Conservation (phyloP, 2,797 vertebrate species). For the Sylvia borin region DNA sequence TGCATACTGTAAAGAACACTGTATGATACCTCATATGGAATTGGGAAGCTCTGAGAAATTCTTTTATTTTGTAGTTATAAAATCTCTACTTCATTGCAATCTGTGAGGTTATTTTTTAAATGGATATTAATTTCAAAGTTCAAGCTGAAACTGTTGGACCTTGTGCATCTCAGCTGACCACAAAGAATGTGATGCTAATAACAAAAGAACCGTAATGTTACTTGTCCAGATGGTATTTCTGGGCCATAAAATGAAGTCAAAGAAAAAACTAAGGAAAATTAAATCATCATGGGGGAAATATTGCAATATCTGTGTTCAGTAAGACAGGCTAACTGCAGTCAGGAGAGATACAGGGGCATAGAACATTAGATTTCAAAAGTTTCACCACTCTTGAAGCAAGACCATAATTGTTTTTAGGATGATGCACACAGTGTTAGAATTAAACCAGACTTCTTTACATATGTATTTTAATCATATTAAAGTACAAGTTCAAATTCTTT, state of each 20-base stretch:
- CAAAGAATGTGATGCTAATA: not conserved
- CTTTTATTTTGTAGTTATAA: not conserved
- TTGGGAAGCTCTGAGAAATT: not conserved
- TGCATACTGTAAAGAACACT: not conserved
- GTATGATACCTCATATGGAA: not conserved
- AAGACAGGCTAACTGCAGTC: not conserved
- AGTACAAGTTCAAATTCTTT: not conserved
- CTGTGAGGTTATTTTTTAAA: not conserved
- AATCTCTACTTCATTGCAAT: not conserved
- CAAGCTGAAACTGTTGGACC: not conserved
- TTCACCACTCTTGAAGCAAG: not conserved
- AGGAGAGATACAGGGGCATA: not conserved
- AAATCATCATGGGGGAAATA: not conserved
- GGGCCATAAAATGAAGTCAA: not conserved
- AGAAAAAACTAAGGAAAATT: not conserved
- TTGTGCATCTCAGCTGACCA: not conserved
- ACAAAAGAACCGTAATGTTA: not conserved
- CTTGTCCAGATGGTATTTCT: not conserved
- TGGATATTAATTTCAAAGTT: not conserved
- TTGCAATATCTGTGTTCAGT: not conserved
- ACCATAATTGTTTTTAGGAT: not conserved
- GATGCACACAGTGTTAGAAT: not conserved
- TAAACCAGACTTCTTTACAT: not conserved
- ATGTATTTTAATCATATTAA: not conserved
- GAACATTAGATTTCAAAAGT: not conserved